Evolutionary conservation across 1,140 invertebrate genomes (phyloP), one percentile per base, ranked within the genome.

Genomic region (Arctopsyche grandis): DNA sequence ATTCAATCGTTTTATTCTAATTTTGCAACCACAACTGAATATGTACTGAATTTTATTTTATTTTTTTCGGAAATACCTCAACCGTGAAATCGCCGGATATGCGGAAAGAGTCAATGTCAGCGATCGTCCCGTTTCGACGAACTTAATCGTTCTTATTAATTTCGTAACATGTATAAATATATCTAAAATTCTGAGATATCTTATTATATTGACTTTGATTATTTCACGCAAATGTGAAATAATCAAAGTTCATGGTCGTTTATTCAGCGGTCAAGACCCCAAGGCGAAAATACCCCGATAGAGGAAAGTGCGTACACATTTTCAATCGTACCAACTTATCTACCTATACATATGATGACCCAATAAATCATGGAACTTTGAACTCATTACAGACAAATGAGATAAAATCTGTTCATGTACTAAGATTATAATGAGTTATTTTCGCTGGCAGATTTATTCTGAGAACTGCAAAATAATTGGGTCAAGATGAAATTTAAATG

Each of bases 101-200:
- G 63, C 21, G 24, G 24, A 66, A 46, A 66, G 24, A 66, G n/a
- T 66, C 22, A 66, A 66, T 66, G 63, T 66, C 63, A 66, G 63
- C 9, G 26, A 12, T 12, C 63, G 21, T 66, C 5, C 5, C 0
- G 24, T 66, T 66, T 66, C 22, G 0, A 52, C 16, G 3, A 52
- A 52, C 48, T 12, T 52, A 16, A 5, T 52, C 16, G 29, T 52
- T 52, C 16, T 52, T 5, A 52, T 52, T 5, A 38, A 38, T 38
- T 38, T 38, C 29, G 7, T 38, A 38, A 38, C 29, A 38, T 38
- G 3, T 3, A 52, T 12, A 12, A 52, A 52, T 5, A 52, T 52
- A 52, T 7, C 3, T 7, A 7, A 4, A 7, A 38, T 38, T 38
- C 29, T 38, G 29, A 38, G 29, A 38, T 38, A 38, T 38, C n/a